Conservation (phyloP, 2,797 vertebrate species). For the Rhynchonycteris naso region DNA sequence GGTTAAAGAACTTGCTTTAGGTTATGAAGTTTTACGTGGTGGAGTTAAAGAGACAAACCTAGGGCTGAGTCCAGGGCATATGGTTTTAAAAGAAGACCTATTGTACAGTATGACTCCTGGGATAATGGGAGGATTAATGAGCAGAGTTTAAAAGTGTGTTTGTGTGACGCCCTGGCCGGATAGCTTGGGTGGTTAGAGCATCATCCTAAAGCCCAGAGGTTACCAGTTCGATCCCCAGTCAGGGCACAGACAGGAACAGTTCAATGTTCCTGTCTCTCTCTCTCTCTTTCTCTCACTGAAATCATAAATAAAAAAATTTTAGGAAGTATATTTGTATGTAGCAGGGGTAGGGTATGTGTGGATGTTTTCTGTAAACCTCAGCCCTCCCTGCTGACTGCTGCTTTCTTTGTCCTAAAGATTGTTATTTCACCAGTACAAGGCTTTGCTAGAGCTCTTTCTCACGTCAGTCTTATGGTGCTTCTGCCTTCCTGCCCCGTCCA, state of each 20-base stretch:
- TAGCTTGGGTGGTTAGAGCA: too few species aligned
- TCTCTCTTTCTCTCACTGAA: too few species aligned
- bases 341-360: not conserved
- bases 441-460: not conserved
- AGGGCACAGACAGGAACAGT: too few species aligned
- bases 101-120: not conserved
- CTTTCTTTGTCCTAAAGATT: not conserved
- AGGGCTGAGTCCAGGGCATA: not conserved
- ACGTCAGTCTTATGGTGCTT: not conserved
- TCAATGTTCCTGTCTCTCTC: too few species aligned
- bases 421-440: not conserved
- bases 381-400: fast-evolving
- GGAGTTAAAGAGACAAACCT: not conserved
- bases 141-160: not conserved
- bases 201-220: too few species aligned
- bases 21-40: not conserved
- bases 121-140: not conserved
- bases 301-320: too few species aligned
- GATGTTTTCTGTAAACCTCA: not conserved
- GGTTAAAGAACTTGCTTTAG: not conserved
- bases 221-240: too few species aligned
- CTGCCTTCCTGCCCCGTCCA: conserved; percentile 75
- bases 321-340: not conserved
- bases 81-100: not conserved
- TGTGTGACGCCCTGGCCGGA: not conserved